These are phyloP conservation scores for Microchirus variegatus DNA, from an alignment of 2,797 vertebrate genomes.

Conservation along the genomic window DNA sequence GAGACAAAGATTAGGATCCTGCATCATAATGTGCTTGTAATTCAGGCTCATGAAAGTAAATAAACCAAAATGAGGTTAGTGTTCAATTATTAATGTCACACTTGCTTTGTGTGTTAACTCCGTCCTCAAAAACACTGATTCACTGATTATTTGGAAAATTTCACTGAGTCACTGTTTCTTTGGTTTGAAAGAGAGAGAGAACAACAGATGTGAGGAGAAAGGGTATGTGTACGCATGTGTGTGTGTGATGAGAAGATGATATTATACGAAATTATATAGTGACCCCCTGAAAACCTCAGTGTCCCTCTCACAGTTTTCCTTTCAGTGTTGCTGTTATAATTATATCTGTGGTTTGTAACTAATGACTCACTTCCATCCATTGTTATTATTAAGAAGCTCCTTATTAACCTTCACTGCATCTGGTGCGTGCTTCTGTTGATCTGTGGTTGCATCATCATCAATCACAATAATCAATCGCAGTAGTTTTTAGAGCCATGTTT, in stretches of 20 bases:
- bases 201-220: background rate
- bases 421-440: constrained; percentile 10
- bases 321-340: background rate
- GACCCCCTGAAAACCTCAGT: background rate
- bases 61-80: too few relatives aligned
- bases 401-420: constrained; percentile 30
- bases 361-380: background rate
- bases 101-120: background rate
- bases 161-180: constrained; percentile 12
- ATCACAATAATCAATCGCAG: background rate
- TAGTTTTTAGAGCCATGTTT: background rate
- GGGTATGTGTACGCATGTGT: background rate
- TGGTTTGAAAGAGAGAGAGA: background rate
- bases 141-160: constrained; percentile 10
- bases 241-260: background rate
- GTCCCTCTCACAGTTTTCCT: background rate
- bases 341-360: background rate
- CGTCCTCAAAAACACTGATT: background rate
- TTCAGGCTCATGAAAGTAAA: too few relatives aligned
- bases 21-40: too few relatives aligned
- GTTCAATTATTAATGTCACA: background rate
- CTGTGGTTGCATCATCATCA: background rate
- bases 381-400: constrained; percentile 38
- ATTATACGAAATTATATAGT: too few relatives aligned
- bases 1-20: too few relatives aligned